Evolutionary conservation across 2,888 invertebrate genomes (phyloP).

Genomic region (Scaptomyza parva): DNA sequence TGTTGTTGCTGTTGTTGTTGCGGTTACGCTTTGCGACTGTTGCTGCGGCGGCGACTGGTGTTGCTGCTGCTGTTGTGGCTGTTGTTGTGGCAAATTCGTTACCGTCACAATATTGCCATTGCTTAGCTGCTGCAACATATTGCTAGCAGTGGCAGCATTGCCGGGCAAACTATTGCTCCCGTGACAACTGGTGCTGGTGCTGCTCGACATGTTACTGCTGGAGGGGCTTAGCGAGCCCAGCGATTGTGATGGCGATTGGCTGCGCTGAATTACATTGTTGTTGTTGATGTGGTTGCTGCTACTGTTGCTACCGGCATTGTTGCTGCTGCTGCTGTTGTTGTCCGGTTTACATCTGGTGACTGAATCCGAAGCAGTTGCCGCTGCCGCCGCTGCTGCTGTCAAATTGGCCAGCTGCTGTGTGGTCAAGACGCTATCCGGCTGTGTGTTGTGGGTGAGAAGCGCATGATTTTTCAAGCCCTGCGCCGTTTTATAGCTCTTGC

Average conservation of each 20-base stretch:
- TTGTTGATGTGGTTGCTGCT: constrained; percentile 4
- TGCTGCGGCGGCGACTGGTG: constrained; percentile 51
- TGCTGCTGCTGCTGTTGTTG: constrained; percentile 20
- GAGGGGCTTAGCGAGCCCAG: constrained; percentile 84
- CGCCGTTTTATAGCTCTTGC: constrained; percentile 93
- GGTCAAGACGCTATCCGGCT: constrained; percentile 81
- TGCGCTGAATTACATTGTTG: constrained; percentile 75
- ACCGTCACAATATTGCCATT: constrained; percentile 71
- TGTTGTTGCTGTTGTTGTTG: constrained; percentile 71
- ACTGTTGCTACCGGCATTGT: constrained; percentile 19
- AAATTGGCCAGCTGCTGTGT: constrained; percentile 77
- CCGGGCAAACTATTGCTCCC: constrained; percentile 67
- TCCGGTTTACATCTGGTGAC: constrained; percentile 33
- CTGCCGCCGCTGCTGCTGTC: constrained; percentile 34
- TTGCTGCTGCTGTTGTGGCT: constrained; percentile 46
- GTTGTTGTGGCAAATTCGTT: constrained; percentile 69
- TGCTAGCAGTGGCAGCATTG: constrained; percentile 59
- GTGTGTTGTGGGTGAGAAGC: constrained; percentile 83
- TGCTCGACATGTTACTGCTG: constrained; percentile 85
- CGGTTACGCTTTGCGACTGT: constrained; percentile 55
- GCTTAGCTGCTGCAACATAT: constrained; percentile 69
- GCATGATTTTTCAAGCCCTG: constrained; percentile 92
- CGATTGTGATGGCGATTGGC: constrained; percentile 84
- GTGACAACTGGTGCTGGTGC: constrained; percentile 82
- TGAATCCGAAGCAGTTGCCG: constrained; percentile 20